A percentile compares a stretch with the other conserved stretches of the same genome.
Conservation (phyloP, 1,140 invertebrate genomes). For the Atta texana region DNA sequence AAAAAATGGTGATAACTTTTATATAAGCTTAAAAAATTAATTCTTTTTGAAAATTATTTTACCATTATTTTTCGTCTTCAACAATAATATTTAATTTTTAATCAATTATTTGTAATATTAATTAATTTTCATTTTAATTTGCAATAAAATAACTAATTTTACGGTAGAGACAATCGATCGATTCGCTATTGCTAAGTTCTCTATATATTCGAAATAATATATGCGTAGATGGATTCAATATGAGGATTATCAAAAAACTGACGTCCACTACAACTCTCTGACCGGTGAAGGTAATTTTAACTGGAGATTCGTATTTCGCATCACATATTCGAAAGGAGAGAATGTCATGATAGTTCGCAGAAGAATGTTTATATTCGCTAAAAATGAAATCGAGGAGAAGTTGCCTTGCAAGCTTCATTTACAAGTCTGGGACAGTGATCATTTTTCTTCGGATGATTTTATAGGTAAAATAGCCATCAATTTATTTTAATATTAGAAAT, state of each 20-base stretch:
- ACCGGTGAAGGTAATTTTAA: constrained; percentile 95
- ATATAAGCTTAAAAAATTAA: too few relatives aligned
- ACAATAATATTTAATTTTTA: neutral
- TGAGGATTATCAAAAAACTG: constrained; percentile 91
- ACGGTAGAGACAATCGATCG: neutral
- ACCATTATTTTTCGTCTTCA: too few relatives aligned
- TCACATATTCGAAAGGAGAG: constrained; percentile 93
- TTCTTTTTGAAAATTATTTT: too few relatives aligned
- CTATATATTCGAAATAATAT: constrained; percentile 5
- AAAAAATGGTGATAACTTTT: too few relatives aligned
- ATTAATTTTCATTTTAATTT: neutral
- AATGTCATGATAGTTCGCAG: constrained; percentile 89
- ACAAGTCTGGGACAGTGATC: constrained; percentile 93
- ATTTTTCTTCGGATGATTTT: constrained; percentile 92
- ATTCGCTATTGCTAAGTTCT: neutral
- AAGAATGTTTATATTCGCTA: constrained; percentile 87
- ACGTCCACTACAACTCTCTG: constrained; percentile 93
- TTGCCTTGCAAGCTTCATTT: constrained; percentile 89
- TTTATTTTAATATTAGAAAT: neutral
- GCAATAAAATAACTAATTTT: neutral
- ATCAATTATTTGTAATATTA: neutral
- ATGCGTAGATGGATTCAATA: constrained; percentile 91
- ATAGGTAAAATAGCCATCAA: constrained; percentile 87
- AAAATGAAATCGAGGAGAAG: constrained; percentile 89
- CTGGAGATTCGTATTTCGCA: constrained; percentile 95